phyloP scores from a whole-genome alignment of 2,797 vertebrate species.

The Heliangelus exortis region DNA sequence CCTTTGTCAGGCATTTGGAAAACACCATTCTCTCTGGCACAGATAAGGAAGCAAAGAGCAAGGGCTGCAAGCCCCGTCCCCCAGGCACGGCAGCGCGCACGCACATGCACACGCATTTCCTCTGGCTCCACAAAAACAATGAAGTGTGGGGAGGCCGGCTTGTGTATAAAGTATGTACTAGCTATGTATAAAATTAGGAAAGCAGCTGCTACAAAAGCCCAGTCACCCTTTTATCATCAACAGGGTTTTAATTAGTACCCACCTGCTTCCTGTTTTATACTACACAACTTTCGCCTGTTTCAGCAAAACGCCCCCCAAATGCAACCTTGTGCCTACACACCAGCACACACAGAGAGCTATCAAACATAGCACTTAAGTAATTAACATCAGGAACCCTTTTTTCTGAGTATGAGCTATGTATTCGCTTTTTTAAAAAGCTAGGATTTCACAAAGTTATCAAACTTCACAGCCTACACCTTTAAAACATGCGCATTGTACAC shows the following conservation, averaged over 20 bases:
- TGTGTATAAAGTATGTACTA: not conserved
- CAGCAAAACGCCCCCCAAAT: slow-evolving; percentile 58
- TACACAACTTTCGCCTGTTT: slow-evolving; percentile 77
- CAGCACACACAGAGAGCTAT: not conserved
- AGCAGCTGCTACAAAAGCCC: slow-evolving; percentile 76
- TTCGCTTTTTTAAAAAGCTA: not conserved
- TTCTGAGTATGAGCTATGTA: slow-evolving; percentile 24
- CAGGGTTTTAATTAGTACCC: slow-evolving; percentile 80
- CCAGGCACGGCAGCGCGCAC: slow-evolving; percentile 17
- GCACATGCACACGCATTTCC: slow-evolving; percentile 51
- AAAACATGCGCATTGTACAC: not conserved
- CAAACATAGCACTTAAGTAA: not conserved
- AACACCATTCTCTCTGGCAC: not conserved
- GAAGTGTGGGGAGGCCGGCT: slow-evolving; percentile 25
- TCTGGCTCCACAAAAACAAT: slow-evolving; percentile 15
- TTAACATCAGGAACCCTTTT: not conserved
- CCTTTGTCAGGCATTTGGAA: not conserved
- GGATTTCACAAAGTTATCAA: not conserved
- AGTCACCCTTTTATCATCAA: slow-evolving; percentile 76
- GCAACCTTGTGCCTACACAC: not conserved
- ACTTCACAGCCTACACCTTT: not conserved
- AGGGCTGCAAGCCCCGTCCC: not conserved
- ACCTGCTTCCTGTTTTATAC: slow-evolving; percentile 83
- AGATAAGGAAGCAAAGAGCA: not conserved
- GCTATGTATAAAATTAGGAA: slow-evolving; percentile 75